phyloP scores from a whole-genome alignment of 1,140 invertebrate species.

The Pissodes strobi region DNA sequence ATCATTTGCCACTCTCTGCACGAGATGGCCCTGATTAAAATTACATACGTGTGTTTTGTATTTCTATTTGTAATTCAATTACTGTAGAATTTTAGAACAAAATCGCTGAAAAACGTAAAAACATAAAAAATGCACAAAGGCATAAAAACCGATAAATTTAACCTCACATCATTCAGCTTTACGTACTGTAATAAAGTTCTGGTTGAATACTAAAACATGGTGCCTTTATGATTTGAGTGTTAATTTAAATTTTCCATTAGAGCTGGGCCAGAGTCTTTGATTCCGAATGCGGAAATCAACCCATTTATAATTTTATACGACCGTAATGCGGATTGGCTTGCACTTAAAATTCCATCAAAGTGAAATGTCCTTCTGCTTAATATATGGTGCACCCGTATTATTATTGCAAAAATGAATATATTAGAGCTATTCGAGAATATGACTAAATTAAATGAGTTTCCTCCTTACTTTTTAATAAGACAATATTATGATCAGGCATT shows the following conservation, averaged over 20 bases:
- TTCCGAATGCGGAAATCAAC: conserved; percentile 14
- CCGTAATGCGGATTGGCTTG: background rate
- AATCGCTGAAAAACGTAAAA: too few relatives aligned
- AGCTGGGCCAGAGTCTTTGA: conserved; percentile 3
- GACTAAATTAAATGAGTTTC: too few relatives aligned
- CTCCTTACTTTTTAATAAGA: too few relatives aligned
- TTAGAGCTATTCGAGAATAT: too few relatives aligned
- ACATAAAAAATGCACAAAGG: background rate
- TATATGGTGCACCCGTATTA: too few relatives aligned
- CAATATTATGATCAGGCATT: too few relatives aligned
- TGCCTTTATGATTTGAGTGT: conserved; percentile 1
- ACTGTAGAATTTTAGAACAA: too few relatives aligned
- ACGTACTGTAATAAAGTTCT: conserved; percentile 6
- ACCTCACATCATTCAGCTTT: conserved; percentile 1
- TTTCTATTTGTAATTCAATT: too few relatives aligned
- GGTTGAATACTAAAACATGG: conserved; percentile 5
- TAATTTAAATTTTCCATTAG: conserved; percentile 16
- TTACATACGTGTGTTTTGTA: too few relatives aligned
- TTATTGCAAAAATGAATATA: too few relatives aligned
- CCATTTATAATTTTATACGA: conserved; percentile 7
- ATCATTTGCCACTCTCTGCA: too few relatives aligned
- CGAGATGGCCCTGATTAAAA: too few relatives aligned
- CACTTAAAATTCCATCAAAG: conserved; percentile 10
- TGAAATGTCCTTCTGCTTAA: background rate
- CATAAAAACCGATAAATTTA: background rate